phyloP scores from a whole-genome alignment of 1,140 invertebrate genomes.

The Diachasmimorpha longicaudata region DNA sequence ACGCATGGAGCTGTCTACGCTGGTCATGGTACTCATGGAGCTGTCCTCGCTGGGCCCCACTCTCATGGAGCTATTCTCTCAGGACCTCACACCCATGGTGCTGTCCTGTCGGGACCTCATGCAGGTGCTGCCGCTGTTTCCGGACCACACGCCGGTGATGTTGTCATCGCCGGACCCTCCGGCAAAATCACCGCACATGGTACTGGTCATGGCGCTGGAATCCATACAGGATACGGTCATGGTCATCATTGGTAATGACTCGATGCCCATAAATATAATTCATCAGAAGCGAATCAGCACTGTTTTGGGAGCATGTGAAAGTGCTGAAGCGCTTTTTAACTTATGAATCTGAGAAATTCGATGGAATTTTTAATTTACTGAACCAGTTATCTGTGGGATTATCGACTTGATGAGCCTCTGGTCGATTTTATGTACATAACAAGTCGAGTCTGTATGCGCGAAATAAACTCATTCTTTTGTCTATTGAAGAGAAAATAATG shows the following conservation, averaged over 20 bases:
- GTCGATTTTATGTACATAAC: constrained; percentile 9
- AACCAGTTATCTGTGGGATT: neutral
- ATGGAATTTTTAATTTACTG: neutral
- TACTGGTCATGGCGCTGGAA: constrained; percentile 51
- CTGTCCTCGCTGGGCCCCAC: constrained; percentile 32
- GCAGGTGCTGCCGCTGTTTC: constrained; percentile 52
- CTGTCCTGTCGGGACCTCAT: constrained; percentile 53
- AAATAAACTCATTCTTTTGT: constrained; percentile 19
- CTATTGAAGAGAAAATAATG: neutral
- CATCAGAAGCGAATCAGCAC: neutral
- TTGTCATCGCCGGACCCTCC: constrained; percentile 57
- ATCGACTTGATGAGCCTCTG: neutral
- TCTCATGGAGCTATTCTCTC: constrained; percentile 41
- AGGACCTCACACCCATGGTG: constrained; percentile 49
- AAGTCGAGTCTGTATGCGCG: constrained; percentile 4
- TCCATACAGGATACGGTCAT: constrained; percentile 52
- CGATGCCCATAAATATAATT: constrained; percentile 21
- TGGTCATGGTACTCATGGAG: constrained; percentile 37
- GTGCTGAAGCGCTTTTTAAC: neutral
- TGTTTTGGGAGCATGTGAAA: neutral
- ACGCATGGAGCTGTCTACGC: constrained; percentile 35
- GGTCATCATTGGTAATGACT: constrained; percentile 47
- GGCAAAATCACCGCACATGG: constrained; percentile 59
- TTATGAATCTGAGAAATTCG: neutral
- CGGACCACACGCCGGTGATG: constrained; percentile 56